These are phyloP conservation scores for Sturmia bella DNA, from an alignment of 2,888 invertebrate species.

Conservation along the genomic window DNA sequence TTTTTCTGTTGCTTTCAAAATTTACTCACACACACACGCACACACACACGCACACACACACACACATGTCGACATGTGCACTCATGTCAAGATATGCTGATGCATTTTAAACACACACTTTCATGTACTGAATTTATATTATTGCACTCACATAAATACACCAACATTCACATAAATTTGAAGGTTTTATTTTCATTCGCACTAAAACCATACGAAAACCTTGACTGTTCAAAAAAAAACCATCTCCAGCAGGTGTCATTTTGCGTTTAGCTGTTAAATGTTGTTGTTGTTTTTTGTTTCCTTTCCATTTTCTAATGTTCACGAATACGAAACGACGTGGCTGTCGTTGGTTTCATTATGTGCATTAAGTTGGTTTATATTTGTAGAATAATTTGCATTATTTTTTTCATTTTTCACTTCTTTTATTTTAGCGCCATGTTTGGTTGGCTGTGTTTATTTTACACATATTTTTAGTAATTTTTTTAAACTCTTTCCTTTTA, in stretches of 20 bases:
- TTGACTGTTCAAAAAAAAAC: slow-evolving; percentile 36
- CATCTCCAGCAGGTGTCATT: slow-evolving; percentile 67
- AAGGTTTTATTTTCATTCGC: slow-evolving; percentile 58
- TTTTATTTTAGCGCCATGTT: slow-evolving; percentile 3
- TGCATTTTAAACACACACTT: slow-evolving; percentile 13
- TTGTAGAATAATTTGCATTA: slow-evolving; percentile 29
- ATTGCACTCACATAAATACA: slow-evolving; percentile 31
- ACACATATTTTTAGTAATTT: slow-evolving; percentile 55
- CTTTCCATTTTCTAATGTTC: slow-evolving; percentile 57
- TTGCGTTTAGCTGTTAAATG: slow-evolving; percentile 50
- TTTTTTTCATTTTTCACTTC: slow-evolving; percentile 1
- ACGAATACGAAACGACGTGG: slow-evolving; percentile 41
- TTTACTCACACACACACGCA: slow-evolving; percentile 15
- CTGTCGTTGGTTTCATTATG: slow-evolving; percentile 67
- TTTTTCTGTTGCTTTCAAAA: slow-evolving; percentile 1
- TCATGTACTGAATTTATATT: slow-evolving; percentile 1
- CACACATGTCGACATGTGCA: not conserved
- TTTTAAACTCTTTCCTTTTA: slow-evolving; percentile 63
- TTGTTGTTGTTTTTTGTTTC: not conserved
- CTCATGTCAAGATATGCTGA: not conserved
- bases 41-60: not conserved
- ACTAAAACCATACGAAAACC: slow-evolving; percentile 51
- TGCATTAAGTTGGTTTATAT: slow-evolving; percentile 57
- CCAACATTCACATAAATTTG: slow-evolving; percentile 43
- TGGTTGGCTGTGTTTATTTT: not conserved